Percentiles rank a stretch among this genome's conserved stretches.
These are phyloP conservation scores for Pogonocherus hispidulus DNA, from an alignment of 2,888 invertebrate genomes.

Conservation along the genomic window DNA sequence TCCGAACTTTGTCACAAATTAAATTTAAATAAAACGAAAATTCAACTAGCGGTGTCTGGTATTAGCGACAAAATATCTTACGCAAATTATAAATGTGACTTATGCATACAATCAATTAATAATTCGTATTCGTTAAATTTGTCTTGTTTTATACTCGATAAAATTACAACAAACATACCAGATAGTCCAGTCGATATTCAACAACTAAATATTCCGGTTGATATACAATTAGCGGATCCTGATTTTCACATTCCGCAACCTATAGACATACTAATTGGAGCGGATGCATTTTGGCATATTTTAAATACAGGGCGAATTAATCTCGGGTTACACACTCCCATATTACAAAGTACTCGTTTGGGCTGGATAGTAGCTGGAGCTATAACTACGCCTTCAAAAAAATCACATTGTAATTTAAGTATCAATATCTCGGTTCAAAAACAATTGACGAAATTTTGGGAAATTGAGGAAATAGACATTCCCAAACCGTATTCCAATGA, in stretches of 20 bases:
- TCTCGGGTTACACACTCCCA: not conserved
- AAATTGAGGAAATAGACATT: constrained; percentile 8
- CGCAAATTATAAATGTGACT: not conserved
- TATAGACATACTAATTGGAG: constrained; percentile 34
- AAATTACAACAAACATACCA: constrained; percentile 31
- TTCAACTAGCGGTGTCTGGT: constrained; percentile 24
- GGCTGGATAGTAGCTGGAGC: constrained; percentile 16
- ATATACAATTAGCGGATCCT: constrained; percentile 33
- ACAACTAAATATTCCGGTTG: constrained; percentile 23
- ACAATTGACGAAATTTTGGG: constrained; percentile 16
- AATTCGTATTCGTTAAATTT: constrained; percentile 24
- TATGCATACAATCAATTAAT: not conserved
- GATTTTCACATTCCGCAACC: constrained; percentile 30
- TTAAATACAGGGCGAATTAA: not conserved
- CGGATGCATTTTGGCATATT: constrained; percentile 18
- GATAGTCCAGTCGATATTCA: constrained; percentile 22
- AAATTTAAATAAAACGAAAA: constrained; percentile 21
- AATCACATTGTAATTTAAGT: constrained; percentile 5
- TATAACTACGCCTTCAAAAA: not conserved
- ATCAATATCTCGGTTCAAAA: not conserved
- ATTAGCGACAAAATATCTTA: constrained; percentile 7
- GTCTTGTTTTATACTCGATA: constrained; percentile 37
- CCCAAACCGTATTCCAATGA: constrained; percentile 7
- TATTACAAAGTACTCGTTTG: constrained; percentile 18
- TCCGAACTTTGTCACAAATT: constrained; percentile 32